These are phyloP conservation scores for Euglossa dilemma DNA, from an alignment of 1,140 invertebrate species.

Conservation along the genomic window DNA sequence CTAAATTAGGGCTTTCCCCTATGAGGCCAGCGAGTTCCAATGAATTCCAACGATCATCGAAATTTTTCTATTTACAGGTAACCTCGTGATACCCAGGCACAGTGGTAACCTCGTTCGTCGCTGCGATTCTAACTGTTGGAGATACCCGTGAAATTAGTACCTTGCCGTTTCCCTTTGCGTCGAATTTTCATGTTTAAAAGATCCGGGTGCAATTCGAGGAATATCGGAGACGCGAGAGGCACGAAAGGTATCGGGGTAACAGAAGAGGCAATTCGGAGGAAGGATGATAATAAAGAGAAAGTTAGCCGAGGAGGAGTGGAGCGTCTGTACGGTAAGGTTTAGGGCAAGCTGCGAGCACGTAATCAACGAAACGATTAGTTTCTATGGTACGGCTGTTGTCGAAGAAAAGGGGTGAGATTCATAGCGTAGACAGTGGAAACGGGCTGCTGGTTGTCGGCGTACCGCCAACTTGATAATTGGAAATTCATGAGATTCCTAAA, in stretches of 20 bases:
- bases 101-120: too few relatives aligned
- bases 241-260: too few relatives aligned
- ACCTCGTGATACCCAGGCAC: too few relatives aligned
- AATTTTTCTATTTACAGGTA: background rate
- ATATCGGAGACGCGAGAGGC: background rate
- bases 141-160: background rate
- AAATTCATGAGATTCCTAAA: conserved; percentile 78
- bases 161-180: background rate
- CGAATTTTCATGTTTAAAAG: background rate
- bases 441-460: conserved; percentile 61
- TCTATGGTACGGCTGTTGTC: conserved; percentile 7
- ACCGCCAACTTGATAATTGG: conserved; percentile 76
- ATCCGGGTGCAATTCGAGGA: too few relatives aligned
- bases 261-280: too few relatives aligned
- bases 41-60: background rate
- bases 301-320: too few relatives aligned
- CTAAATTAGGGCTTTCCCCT: conserved; percentile 52
- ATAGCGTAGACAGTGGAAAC: conserved; percentile 54
- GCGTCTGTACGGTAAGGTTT: background rate
- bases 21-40: background rate
- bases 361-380: conserved; percentile 57
- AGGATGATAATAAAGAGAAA: background rate
- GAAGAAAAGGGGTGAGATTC: conserved; percentile 24
- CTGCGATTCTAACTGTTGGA: too few relatives aligned
- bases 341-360: background rate